Percentiles rank a stretch among this genome's conserved stretches.
phyloP scores from a whole-genome alignment of 1,140 invertebrate genomes.

The Limonius californicus region DNA sequence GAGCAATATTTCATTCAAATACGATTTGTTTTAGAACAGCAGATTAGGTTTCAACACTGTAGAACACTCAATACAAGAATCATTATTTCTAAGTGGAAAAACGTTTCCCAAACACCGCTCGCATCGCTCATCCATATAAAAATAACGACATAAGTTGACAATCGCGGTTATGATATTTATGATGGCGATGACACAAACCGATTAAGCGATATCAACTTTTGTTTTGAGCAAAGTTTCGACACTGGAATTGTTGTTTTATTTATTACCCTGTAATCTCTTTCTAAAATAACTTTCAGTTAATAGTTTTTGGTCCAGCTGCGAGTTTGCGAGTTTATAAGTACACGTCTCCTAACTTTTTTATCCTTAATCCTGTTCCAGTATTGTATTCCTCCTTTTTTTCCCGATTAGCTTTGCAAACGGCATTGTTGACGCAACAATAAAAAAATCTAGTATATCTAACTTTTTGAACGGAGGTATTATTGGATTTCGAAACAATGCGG shows the following conservation, averaged over 20 bases:
- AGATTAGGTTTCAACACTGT: too few relatives aligned
- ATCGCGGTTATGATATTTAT: constrained; percentile 10
- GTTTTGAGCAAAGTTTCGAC: constrained; percentile 10
- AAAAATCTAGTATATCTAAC: too few relatives aligned
- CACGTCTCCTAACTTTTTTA: not conserved
- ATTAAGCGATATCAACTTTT: constrained; percentile 15
- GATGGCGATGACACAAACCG: constrained; percentile 10
- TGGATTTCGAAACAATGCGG: too few relatives aligned
- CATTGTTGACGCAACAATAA: too few relatives aligned
- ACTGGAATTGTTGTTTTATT: constrained; percentile 11
- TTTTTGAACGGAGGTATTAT: too few relatives aligned
- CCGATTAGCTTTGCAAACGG: too few relatives aligned
- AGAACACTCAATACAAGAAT: too few relatives aligned
- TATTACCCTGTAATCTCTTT: constrained; percentile 12
- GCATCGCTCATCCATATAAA: constrained; percentile 6
- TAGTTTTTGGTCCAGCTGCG: constrained; percentile 11
- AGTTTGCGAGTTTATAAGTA: constrained; percentile 3
- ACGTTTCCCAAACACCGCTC: not conserved
- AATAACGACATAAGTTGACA: constrained; percentile 14
- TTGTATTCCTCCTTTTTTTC: not conserved
- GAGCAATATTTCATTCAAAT: too few relatives aligned
- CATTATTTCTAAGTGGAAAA: not conserved
- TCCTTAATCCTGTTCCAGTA: not conserved
- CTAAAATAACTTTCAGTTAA: constrained; percentile 11
- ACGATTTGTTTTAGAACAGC: too few relatives aligned